A percentile compares a stretch with the other conserved stretches of the same genome.
phyloP scores from a whole-genome alignment of 2,797 vertebrate genomes.

The Passerculus sandwichensis region DNA sequence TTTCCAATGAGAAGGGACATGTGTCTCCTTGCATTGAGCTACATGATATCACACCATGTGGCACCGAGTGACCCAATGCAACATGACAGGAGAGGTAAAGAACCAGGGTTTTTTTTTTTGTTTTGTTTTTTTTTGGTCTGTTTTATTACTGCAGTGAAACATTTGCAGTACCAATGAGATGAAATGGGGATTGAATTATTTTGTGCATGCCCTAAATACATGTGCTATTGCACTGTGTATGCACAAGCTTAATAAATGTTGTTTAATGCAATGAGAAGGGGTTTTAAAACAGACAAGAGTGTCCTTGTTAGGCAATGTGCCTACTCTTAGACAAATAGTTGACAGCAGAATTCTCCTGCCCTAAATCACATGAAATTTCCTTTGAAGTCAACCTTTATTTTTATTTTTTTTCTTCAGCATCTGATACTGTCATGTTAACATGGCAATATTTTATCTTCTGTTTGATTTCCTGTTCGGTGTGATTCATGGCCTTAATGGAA shows the following conservation, averaged over 20 bases:
- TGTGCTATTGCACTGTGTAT: neutral
- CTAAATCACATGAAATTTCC: constrained; percentile 38
- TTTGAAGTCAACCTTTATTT: neutral
- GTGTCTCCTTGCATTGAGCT: constrained; percentile 81
- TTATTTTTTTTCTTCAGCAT: neutral
- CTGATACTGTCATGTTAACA: neutral
- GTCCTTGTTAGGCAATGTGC: constrained; percentile 4
- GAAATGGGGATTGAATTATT: constrained; percentile 3
- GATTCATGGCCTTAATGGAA: neutral
- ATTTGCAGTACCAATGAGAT: neutral
- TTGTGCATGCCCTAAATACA: neutral
- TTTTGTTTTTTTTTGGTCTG: neutral
- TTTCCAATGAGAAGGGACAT: constrained; percentile 83
- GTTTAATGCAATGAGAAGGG: neutral
- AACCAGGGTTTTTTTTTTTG: constrained; percentile 32
- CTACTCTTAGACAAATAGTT: constrained; percentile 57
- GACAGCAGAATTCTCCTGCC: constrained; percentile 29
- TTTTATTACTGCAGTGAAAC: neutral
- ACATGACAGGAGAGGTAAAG: constrained; percentile 76
- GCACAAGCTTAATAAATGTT: neutral
- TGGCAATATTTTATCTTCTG: constrained; percentile 14
- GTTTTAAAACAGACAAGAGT: neutral
- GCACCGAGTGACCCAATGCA: constrained; percentile 72
- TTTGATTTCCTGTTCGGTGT: constrained; percentile 37
- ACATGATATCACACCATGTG: constrained; percentile 75